A percentile compares a stretch with the other conserved stretches of the same genome.
These are phyloP conservation scores for Toxotes lorentzi DNA, from an alignment of 2,797 vertebrate genomes.

Conservation along the genomic window DNA sequence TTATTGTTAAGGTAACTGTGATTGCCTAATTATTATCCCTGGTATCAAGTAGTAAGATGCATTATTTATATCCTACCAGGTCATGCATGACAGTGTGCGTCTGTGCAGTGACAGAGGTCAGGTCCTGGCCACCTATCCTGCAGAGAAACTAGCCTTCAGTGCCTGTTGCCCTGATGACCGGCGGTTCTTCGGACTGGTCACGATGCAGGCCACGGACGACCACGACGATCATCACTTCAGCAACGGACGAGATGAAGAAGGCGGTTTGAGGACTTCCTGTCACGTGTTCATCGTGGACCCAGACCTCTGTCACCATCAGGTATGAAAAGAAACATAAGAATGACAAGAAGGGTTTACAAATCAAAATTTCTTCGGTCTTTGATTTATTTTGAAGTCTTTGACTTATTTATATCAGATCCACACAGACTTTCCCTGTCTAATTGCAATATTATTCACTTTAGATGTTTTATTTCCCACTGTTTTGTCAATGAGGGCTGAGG, in stretches of 20 bases:
- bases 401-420: background rate
- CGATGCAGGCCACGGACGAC: conserved; percentile 93
- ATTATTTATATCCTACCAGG: conserved; percentile 59
- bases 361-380: background rate
- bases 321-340: conserved; percentile 18
- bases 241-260: conserved; percentile 87
- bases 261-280: conserved; percentile 93
- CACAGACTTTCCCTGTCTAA: background rate
- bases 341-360: background rate
- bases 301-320: conserved; percentile 94
- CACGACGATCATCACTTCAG: conserved; percentile 71
- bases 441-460: background rate
- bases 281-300: conserved; percentile 99
- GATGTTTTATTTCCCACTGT: background rate
- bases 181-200: conserved; percentile 96
- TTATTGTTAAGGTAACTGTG: background rate
- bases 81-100: conserved; percentile 96
- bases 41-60: conserved; percentile 9
- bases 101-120: conserved; percentile 91
- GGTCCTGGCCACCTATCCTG: conserved; percentile 93
- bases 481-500: background rate
- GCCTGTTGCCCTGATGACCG: conserved; percentile 96
- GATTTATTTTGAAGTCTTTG: background rate
- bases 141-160: conserved; percentile 97
- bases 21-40: background rate